Base-by-base conservation (phyloP, 2,797 vertebrate species). In the Telmatherina bonti region DNA sequence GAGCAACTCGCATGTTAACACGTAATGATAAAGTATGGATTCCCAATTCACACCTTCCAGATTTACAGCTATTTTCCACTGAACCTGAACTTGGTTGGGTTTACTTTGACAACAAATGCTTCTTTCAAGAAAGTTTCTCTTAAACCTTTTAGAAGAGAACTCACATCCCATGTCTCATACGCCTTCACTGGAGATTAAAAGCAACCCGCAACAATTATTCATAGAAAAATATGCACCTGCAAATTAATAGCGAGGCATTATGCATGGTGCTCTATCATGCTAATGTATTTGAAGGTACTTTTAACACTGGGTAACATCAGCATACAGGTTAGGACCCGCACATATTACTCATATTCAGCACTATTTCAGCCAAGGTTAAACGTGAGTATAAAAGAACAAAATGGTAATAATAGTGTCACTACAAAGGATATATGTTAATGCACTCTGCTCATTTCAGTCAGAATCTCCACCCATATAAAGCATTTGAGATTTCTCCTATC, bases 291-390 rank as follows among this genome's bases (percentile, higher is more conserved):
- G 74, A 78, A 79, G 69, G 35, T 84, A 79, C 88, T 83, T 90
- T 85, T 89, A 85, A 87, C 72, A 56, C 70, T 38, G 43, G 71
- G 67, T 69, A 76, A 68, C 71, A 51, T 41, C 38, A 15, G 73
- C 43, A 49, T 70, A 82, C 72, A 81, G 82, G 81, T 87, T 83
- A 86, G 51, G 78, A 90, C 79, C 81, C 64, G 72, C 63, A 72
- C 76, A 59, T 76, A 84, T 91, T 85, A 87, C 67, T 86, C 76
- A 86, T 83, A 79, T 63, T 63, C 72, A 88, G 74, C 81, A 73
- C 63, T 83, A 76, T 83, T 85, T 81, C 74, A 86, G 63, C 74
- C 89, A 87, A 87, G 89, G 89, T 90, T 91, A 88, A 89, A 85
- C 65, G 62, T 71, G 59, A 60, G 52, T 65, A 70, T 77, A 47